Conservation (phyloP, 2,888 invertebrate genomes). For the Tethea ocularis region DNA sequence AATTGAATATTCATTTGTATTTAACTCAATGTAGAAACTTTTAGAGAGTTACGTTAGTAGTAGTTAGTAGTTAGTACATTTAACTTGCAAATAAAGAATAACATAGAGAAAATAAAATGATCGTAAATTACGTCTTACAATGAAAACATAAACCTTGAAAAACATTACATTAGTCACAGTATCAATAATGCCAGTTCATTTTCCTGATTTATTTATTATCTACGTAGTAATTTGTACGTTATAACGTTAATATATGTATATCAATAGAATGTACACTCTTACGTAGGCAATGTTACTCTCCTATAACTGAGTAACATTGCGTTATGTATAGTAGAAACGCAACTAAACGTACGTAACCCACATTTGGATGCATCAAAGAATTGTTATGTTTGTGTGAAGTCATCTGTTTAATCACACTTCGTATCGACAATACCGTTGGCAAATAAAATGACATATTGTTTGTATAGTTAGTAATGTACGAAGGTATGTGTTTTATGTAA, state of each 20-base stretch:
- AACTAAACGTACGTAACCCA: slow-evolving; percentile 43
- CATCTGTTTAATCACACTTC: slow-evolving; percentile 46
- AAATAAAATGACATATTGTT: slow-evolving; percentile 32
- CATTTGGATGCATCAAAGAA: slow-evolving; percentile 35
- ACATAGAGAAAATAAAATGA: not conserved
- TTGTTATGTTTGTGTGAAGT: slow-evolving; percentile 41
- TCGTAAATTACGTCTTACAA: not conserved
- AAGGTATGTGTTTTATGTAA: slow-evolving; percentile 50
- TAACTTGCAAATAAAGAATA: not conserved
- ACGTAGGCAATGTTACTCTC: not conserved
- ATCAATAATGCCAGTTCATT: too few species aligned
- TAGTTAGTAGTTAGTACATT: too few species aligned
- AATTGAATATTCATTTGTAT: slow-evolving; percentile 1
- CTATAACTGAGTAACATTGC: slow-evolving; percentile 26
- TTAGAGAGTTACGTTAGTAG: not conserved
- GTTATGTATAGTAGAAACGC: slow-evolving; percentile 37
- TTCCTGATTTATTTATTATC: not conserved
- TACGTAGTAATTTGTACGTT: not conserved
- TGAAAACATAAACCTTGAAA: not conserved
- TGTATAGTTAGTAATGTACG: slow-evolving; percentile 28
- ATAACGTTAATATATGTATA: not conserved
- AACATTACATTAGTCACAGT: not conserved
- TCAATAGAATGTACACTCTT: not conserved
- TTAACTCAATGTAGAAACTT: not conserved
- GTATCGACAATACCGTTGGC: slow-evolving; percentile 30